A percentile compares a stretch with the other conserved stretches of the same genome.
Conservation (phyloP, 2,888 invertebrate genomes). For the Agrochola macilenta region DNA sequence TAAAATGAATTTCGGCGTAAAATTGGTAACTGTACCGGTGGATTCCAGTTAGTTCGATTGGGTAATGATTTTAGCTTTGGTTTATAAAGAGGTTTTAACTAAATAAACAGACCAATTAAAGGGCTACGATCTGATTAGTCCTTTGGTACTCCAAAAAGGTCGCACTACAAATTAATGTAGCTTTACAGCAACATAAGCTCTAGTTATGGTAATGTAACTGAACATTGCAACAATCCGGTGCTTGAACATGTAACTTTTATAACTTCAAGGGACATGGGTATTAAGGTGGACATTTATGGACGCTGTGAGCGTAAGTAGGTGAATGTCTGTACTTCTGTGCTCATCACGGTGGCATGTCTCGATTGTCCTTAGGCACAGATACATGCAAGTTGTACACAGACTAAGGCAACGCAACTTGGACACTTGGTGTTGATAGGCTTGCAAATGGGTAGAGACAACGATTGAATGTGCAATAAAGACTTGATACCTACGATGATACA, state of each 20-base stretch:
- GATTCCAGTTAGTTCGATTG: constrained; percentile 9
- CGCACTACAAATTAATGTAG: neutral
- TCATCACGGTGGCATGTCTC: constrained; percentile 32
- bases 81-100: neutral
- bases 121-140: neutral
- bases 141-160: neutral
- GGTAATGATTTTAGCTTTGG: neutral
- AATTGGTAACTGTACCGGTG: constrained; percentile 52
- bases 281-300: constrained; percentile 43
- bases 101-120: neutral
- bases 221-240: neutral
- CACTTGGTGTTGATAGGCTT: neutral
- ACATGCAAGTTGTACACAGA: constrained; percentile 25
- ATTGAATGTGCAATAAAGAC: neutral
- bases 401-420: neutral
- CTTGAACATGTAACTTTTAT: constrained; percentile 4
- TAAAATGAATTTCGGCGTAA: constrained; percentile 45
- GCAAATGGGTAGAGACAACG: neutral
- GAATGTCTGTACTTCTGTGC: constrained; percentile 51
- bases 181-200: neutral
- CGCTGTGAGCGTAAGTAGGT: constrained; percentile 54
- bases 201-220: neutral
- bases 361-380: constrained; percentile 44
- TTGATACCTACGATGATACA: neutral
- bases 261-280: constrained; percentile 1